Evolutionary conservation across 2,888 invertebrate species (phyloP).

Genomic region (Sclerodermus sp.): DNA sequence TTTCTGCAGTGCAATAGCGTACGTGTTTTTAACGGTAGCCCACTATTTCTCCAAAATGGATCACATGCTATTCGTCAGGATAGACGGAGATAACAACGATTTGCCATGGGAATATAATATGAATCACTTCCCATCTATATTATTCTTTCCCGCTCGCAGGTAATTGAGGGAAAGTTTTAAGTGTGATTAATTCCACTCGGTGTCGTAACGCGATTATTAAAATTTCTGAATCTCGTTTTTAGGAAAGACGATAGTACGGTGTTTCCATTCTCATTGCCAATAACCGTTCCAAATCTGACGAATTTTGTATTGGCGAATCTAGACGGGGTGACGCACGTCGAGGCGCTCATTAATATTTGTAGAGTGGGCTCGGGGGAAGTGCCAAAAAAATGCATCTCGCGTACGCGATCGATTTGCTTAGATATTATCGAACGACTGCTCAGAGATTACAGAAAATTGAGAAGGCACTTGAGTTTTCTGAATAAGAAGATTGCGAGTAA

Average conservation of each 20-base stretch:
- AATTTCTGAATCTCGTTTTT: too few relatives aligned
- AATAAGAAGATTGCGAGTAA: constrained; percentile 24
- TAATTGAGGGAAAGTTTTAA: constrained; percentile 36
- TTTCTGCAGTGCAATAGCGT: constrained; percentile 72
- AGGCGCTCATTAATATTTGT: constrained; percentile 51
- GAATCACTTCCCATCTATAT: constrained; percentile 75
- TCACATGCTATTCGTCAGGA: constrained; percentile 65
- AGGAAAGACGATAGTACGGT: constrained; percentile 73
- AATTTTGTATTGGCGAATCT: constrained; percentile 75
- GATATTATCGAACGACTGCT: constrained; percentile 48
- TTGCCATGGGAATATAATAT: constrained; percentile 85
- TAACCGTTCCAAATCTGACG: constrained; percentile 69
- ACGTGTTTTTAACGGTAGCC: constrained; percentile 69
- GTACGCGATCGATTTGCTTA: constrained; percentile 46
- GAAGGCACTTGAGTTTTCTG: constrained; percentile 28
- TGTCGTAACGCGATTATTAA: background rate
- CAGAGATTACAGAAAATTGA: constrained; percentile 38
- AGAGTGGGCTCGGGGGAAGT: constrained; percentile 42
- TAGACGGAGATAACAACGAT: constrained; percentile 83
- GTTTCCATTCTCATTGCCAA: constrained; percentile 66
- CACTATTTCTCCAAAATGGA: constrained; percentile 63
- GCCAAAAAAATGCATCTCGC: constrained; percentile 43
- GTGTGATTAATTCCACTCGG: background rate
- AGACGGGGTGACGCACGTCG: constrained; percentile 53
- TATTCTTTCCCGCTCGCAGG: constrained; percentile 77